Evolutionary conservation across 2,797 vertebrate species (phyloP).

Genomic region (Cuculus canorus): DNA sequence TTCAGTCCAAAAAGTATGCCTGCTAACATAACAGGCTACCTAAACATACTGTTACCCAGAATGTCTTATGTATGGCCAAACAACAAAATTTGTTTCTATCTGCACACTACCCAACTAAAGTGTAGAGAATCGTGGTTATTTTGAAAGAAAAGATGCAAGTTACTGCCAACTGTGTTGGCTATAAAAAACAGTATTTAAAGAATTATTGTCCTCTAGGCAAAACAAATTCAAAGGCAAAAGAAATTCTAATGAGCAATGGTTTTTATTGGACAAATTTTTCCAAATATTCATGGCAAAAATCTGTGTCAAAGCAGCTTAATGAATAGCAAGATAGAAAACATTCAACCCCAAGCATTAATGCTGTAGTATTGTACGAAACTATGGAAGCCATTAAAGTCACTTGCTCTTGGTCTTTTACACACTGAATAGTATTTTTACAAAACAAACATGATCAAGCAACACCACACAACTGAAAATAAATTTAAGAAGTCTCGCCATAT

Average conservation of each 20-base stretch:
- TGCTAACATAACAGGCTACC: background rate
- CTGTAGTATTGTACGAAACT: background rate
- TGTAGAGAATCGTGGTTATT: background rate
- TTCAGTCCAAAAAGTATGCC: background rate
- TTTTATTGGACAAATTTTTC: background rate
- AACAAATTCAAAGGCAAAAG: conserved; percentile 31
- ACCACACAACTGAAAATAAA: background rate
- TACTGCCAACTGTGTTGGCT: conserved; percentile 34
- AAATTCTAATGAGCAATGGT: conserved; percentile 17
- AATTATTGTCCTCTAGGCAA: conserved; percentile 18
- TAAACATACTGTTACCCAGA: background rate
- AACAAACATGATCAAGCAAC: conserved; percentile 3
- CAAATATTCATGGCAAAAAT: conserved; percentile 23
- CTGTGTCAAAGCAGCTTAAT: conserved; percentile 2
- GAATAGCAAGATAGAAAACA: background rate
- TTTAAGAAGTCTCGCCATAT: conserved; percentile 2
- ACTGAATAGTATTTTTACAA: conserved; percentile 27
- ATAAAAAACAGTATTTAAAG: conserved; percentile 23
- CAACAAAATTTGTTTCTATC: background rate
- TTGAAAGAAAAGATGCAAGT: conserved; percentile 34
- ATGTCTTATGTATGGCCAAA: conserved; percentile 14
- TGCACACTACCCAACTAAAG: background rate
- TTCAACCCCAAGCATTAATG: background rate
- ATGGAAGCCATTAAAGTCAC: background rate
- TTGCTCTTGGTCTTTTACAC: background rate